These are phyloP conservation scores for Buathra laborator DNA, from an alignment of 2,888 invertebrate species.

Conservation along the genomic window DNA sequence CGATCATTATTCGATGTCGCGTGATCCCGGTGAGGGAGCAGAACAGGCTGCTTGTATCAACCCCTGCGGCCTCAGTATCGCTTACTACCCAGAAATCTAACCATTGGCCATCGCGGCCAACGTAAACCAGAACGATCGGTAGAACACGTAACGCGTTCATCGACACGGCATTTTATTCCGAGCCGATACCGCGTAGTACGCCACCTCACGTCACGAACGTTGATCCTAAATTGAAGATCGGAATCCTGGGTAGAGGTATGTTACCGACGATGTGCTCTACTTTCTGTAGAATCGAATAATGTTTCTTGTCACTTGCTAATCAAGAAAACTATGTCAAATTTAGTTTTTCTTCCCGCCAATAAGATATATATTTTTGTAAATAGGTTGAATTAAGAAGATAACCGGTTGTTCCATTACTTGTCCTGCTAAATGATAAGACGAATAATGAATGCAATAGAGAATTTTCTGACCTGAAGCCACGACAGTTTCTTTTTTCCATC, in stretches of 20 bases:
- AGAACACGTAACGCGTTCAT: constrained; percentile 13
- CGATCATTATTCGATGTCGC: constrained; percentile 84
- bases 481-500: neutral
- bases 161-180: constrained; percentile 27
- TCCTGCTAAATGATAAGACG: no score
- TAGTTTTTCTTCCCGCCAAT: neutral
- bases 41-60: constrained; percentile 33
- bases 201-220: constrained; percentile 3
- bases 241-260: neutral
- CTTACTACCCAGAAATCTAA: constrained; percentile 66
- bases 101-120: neutral
- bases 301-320: neutral
- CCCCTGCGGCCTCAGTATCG: constrained; percentile 66
- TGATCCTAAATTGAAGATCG: neutral
- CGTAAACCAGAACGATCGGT: constrained; percentile 3
- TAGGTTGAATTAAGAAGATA: no score
- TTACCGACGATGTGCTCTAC: neutral
- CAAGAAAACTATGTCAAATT: neutral
- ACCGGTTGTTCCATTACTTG: no score
- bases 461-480: no score
- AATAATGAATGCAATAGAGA: no score
- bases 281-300: neutral
- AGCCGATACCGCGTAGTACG: constrained; percentile 1
- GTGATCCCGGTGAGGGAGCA: constrained; percentile 80
- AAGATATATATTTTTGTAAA: no score